Conservation (phyloP, 2,888 invertebrate genomes). For the Yponomeuta malinellus region DNA sequence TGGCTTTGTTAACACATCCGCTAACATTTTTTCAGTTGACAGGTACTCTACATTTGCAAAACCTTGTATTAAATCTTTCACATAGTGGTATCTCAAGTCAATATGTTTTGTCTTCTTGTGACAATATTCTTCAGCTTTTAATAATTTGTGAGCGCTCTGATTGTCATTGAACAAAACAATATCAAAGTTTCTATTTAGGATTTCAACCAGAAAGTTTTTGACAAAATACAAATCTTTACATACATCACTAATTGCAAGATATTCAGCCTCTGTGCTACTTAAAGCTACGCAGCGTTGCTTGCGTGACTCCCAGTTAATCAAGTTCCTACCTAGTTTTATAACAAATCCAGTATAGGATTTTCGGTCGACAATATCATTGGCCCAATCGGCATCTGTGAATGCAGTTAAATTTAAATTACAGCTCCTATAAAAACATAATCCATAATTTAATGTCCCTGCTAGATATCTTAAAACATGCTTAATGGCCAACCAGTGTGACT, state of each 20-base stretch:
- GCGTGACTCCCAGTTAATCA: background rate
- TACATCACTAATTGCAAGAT: slow-evolving; percentile 21
- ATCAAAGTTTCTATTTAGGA: slow-evolving; percentile 4
- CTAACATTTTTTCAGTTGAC: background rate
- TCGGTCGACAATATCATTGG: slow-evolving; percentile 19
- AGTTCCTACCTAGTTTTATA: slow-evolving; percentile 20
- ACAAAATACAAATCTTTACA: slow-evolving; percentile 21
- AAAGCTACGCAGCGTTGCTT: slow-evolving; percentile 23
- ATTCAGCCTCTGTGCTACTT: slow-evolving; percentile 26
- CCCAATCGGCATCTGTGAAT: slow-evolving; percentile 24
- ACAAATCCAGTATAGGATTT: slow-evolving; percentile 25
- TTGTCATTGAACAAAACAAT: slow-evolving; percentile 19
- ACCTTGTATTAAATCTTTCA: slow-evolving; percentile 16
- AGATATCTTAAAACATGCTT: slow-evolving; percentile 23
- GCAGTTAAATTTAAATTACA: slow-evolving; percentile 10
- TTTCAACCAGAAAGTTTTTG: slow-evolving; percentile 15
- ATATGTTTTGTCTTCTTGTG: slow-evolving; percentile 19
- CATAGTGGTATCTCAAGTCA: slow-evolving; percentile 21
- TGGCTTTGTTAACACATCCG: background rate
- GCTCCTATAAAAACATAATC: slow-evolving; percentile 17
- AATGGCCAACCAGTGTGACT: slow-evolving; percentile 19
- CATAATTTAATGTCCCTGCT: slow-evolving; percentile 18
- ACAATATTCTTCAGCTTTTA: slow-evolving; percentile 17
- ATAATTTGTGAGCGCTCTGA: slow-evolving; percentile 19
- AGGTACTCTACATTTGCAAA: background rate